Evolutionary conservation across 1,140 invertebrate genomes (phyloP).

Genomic region (Hesperophylax magnus): DNA sequence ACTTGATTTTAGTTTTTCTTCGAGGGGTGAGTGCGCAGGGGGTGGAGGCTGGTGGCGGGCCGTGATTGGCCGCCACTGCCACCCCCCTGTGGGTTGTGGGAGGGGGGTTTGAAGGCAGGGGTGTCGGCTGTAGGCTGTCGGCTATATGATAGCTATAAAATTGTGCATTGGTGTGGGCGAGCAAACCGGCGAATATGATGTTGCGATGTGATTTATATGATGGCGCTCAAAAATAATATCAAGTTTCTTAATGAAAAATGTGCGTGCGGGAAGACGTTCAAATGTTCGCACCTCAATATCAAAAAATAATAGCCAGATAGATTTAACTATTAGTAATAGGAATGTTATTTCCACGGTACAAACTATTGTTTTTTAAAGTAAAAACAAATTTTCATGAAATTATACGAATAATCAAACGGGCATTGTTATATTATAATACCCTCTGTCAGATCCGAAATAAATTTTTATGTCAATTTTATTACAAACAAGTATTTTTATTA

Average conservation of each 20-base stretch:
- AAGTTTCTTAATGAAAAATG: constrained; percentile 30
- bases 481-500: no score
- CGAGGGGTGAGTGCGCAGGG: constrained; percentile 8
- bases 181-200: constrained; percentile 34
- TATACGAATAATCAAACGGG: no score
- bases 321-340: no score
- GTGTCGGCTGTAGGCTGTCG: background rate
- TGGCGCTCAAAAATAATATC: constrained; percentile 36
- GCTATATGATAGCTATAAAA: constrained; percentile 44
- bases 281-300: constrained; percentile 2
- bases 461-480: no score
- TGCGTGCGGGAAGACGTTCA: constrained; percentile 3
- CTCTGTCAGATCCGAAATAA: no score
- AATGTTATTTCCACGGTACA: no score
- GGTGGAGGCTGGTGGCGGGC: constrained; percentile 31
- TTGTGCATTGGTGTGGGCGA: constrained; percentile 34
- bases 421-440: no score
- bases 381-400: no score
- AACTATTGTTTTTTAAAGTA: no score
- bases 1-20: constrained; percentile 58
- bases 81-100: background rate
- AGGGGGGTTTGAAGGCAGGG: constrained; percentile 15
- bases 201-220: constrained; percentile 27
- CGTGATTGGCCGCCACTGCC: constrained; percentile 53
- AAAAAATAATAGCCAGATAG: no score